phyloP scores from a whole-genome alignment of 1,140 invertebrate species.

The Tetragonula clypearis region DNA sequence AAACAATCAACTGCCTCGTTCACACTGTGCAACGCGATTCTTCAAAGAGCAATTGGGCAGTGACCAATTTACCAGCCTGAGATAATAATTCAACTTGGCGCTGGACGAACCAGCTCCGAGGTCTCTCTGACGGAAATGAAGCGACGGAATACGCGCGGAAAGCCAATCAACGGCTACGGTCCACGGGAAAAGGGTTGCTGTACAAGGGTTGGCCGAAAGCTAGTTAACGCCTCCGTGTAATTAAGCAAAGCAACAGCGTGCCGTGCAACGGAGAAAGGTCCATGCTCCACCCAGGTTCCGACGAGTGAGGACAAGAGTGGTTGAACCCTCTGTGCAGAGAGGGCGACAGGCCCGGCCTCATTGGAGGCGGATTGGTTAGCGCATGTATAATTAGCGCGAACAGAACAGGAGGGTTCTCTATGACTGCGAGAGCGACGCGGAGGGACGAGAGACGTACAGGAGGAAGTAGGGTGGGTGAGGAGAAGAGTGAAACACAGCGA shows the following conservation, averaged over 20 bases:
- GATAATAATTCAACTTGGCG: not conserved
- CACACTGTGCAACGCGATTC: not conserved
- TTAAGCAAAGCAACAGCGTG: constrained; percentile 74
- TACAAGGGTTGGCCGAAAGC: constrained; percentile 65
- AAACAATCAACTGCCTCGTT: not conserved
- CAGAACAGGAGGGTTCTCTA: constrained; percentile 42
- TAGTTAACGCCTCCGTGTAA: constrained; percentile 78
- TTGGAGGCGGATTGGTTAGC: constrained; percentile 76
- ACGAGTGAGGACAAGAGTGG: constrained; percentile 58
- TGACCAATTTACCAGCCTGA: not conserved
- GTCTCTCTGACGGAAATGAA: not conserved
- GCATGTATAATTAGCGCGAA: constrained; percentile 76
- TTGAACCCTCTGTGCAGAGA: constrained; percentile 69
- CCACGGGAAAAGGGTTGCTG: constrained; percentile 57
- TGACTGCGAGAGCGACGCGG: constrained; percentile 7
- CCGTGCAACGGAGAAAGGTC: constrained; percentile 59
- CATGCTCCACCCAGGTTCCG: constrained; percentile 74
- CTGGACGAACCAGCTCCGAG: not conserved
- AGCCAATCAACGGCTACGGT: constrained; percentile 52
- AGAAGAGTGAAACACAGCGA: constrained; percentile 35
- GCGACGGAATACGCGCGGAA: not conserved
- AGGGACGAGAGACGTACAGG: not conserved
- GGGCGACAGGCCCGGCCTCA: constrained; percentile 69
- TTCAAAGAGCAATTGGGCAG: not conserved
- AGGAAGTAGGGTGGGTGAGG: constrained; percentile 11